Percentiles rank a stretch among this genome's conserved stretches.
Evolutionary conservation across 2,888 invertebrate genomes (phyloP).

Genomic region (Parnassius orleans): DNA sequence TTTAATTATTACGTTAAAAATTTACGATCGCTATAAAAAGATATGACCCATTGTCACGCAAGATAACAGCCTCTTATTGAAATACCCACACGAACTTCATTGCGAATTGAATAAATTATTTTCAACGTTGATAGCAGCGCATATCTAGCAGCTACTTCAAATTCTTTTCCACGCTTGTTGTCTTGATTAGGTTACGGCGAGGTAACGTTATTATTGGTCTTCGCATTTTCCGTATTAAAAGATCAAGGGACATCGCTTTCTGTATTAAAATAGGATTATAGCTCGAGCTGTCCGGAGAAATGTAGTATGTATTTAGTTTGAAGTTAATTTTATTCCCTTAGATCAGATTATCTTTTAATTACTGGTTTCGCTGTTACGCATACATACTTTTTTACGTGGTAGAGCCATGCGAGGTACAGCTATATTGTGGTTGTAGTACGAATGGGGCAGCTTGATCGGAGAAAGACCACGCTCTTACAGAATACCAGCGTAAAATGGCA

Average conservation of each 20-base stretch:
- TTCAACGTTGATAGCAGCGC: slow-evolving; percentile 5
- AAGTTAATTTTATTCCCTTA: no score
- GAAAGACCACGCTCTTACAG: no score
- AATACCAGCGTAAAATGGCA: no score
- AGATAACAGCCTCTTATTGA: slow-evolving; percentile 26
- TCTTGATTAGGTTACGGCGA: slow-evolving; percentile 13
- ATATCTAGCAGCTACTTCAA: slow-evolving; percentile 6
- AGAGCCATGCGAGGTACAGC: no score
- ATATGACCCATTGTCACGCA: slow-evolving; percentile 24
- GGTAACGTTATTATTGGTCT: slow-evolving; percentile 3
- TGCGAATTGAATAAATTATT: slow-evolving; percentile 17
- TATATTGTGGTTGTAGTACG: no score
- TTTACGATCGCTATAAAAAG: slow-evolving; percentile 21
- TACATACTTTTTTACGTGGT: no score
- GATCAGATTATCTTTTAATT: no score
- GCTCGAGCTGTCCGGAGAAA: no score
- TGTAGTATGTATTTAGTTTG: no score
- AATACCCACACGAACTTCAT: slow-evolving; percentile 23
- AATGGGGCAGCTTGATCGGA: no score
- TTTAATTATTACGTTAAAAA: slow-evolving; percentile 24
- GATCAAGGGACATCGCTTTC: slow-evolving; percentile 3
- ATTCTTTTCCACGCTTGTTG: slow-evolving; percentile 6
- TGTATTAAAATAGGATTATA: neutral
- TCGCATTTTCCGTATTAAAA: slow-evolving; percentile 15
- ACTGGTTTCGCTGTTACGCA: no score